Evolutionary conservation across 2,888 invertebrate genomes (phyloP).

Genomic region (Drosophila anomelani): DNA sequence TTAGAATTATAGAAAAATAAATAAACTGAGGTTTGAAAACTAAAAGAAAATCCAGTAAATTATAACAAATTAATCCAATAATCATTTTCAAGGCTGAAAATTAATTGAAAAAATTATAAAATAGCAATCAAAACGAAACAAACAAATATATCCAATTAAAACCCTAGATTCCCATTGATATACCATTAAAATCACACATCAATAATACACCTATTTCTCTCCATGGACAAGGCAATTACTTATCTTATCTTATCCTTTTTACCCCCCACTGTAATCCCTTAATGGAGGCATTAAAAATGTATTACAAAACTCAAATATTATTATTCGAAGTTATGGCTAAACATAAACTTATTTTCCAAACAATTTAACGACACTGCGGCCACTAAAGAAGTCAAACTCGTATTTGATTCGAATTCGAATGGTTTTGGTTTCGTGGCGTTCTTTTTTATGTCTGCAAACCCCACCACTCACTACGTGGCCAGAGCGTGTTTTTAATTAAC

Average conservation of each 20-base stretch:
- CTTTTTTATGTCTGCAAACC: conserved; percentile 34
- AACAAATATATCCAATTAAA: neutral
- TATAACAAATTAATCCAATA: neutral
- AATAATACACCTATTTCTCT: neutral
- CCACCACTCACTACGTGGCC: conserved; percentile 63
- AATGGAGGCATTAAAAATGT: conserved; percentile 62
- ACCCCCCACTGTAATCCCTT: neutral
- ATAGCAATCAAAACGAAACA: too few relatives aligned
- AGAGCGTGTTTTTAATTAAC: conserved; percentile 71
- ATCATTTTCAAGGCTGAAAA: too few relatives aligned
- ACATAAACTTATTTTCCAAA: conserved; percentile 61
- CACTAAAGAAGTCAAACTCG: conserved; percentile 30
- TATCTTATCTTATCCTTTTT: conserved; percentile 22
- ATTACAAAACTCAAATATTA: conserved; percentile 49
- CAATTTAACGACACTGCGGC: conserved; percentile 22
- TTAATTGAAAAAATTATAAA: conserved; percentile 16
- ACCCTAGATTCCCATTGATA: neutral
- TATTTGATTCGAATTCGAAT: conserved; percentile 1
- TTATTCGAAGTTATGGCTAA: conserved; percentile 46
- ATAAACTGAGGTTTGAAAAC: neutral
- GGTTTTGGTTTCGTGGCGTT: conserved; percentile 1
- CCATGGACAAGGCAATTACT: conserved; percentile 57
- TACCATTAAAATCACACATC: neutral
- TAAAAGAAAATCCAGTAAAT: neutral
- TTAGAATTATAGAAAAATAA: neutral